These are phyloP conservation scores for Glareola pratincola DNA, from an alignment of 2,113 vertebrate genomes.

Conservation along the genomic window DNA sequence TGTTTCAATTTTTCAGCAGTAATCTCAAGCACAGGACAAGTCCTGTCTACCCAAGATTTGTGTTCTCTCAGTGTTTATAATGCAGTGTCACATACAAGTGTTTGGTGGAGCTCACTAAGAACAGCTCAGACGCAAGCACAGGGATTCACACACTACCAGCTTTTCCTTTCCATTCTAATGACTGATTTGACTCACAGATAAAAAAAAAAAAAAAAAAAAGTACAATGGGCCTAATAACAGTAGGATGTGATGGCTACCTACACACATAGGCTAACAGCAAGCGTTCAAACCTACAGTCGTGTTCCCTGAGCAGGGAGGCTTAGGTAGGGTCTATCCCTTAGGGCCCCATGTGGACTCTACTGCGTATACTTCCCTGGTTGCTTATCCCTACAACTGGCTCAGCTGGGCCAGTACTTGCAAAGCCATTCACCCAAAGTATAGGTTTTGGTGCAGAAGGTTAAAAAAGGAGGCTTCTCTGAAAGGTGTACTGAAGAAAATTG, in stretches of 20 bases:
- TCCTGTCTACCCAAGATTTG: background rate
- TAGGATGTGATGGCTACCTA: background rate
- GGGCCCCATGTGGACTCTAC: background rate
- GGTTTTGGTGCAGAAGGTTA: background rate
- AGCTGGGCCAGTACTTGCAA: background rate
- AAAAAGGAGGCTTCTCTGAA: background rate
- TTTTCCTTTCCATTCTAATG: background rate
- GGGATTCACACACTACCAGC: background rate
- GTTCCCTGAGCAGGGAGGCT: background rate
- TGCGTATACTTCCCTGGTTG: background rate
- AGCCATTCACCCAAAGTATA: background rate
- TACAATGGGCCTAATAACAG: background rate
- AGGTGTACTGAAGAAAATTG: background rate
- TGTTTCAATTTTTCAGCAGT: constrained; percentile 17
- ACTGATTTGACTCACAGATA: background rate
- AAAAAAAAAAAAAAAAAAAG: background rate
- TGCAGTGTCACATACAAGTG: background rate
- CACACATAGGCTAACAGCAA: background rate
- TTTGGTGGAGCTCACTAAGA: background rate
- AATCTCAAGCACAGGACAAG: background rate
- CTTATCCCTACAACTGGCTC: background rate
- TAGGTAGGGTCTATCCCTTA: background rate
- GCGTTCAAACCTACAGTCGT: accelerated
- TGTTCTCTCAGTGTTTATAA: background rate
- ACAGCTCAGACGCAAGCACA: background rate